Evolutionary conservation across 2,113 vertebrate species (phyloP).

Genomic region (Oncorhynchus mykiss): DNA sequence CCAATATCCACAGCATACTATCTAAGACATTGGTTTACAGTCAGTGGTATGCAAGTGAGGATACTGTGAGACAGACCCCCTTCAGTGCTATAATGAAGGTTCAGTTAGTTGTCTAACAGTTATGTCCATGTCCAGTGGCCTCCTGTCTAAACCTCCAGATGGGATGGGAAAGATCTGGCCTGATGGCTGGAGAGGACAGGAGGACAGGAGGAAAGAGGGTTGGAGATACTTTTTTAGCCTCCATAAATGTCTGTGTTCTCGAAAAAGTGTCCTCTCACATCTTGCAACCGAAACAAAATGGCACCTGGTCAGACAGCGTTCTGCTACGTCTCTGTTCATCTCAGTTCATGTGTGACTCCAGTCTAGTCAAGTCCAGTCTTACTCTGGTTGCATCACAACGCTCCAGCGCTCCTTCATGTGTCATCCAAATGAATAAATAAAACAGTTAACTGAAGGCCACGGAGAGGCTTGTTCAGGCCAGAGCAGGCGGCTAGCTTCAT

Average conservation of each 20-base stretch:
- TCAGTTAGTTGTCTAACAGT: not conserved
- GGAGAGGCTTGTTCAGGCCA: slow-evolving; percentile 31
- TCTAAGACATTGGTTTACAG: too few species aligned
- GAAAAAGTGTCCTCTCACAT: too few species aligned
- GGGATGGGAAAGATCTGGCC: too few species aligned
- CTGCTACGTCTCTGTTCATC: slow-evolving; percentile 41
- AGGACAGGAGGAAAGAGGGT: slow-evolving; percentile 19
- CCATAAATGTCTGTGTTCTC: too few species aligned
- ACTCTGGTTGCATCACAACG: slow-evolving; percentile 46
- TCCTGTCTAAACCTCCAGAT: not conserved
- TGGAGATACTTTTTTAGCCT: slow-evolving; percentile 16
- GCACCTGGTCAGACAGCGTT: too few species aligned
- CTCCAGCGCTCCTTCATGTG: slow-evolving; percentile 32
- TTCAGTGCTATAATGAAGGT: too few species aligned
- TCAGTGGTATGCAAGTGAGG: too few species aligned
- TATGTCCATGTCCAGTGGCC: not conserved
- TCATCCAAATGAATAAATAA: slow-evolving; percentile 60
- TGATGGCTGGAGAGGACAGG: too few species aligned
- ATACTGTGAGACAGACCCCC: too few species aligned
- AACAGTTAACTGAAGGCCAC: slow-evolving; percentile 40
- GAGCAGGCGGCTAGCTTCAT: slow-evolving; percentile 19
- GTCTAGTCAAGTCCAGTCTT: slow-evolving; percentile 35
- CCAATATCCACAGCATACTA: too few species aligned
- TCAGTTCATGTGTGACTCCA: slow-evolving; percentile 18
- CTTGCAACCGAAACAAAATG: too few species aligned